phyloP scores from a whole-genome alignment of 2,888 invertebrate species.

The Scaptomyza cyrtandrae region DNA sequence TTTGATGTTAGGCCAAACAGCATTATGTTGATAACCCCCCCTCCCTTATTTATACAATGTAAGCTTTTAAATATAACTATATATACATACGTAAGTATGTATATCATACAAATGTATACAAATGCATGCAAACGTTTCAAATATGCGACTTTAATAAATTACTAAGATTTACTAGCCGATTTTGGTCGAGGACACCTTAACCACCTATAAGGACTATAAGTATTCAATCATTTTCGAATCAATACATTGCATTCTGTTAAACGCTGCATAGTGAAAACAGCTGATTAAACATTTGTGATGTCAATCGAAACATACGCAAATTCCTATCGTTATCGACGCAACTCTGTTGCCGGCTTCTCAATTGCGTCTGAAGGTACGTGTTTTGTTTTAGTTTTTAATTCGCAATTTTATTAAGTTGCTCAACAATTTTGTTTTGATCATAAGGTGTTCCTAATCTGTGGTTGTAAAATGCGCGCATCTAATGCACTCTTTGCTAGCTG shows the following conservation, averaged over 20 bases:
- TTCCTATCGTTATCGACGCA: slow-evolving; percentile 19
- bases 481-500: slow-evolving; percentile 21
- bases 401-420: background rate
- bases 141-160: slow-evolving; percentile 1
- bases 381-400: slow-evolving; percentile 5
- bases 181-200: background rate
- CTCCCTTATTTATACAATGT: slow-evolving; percentile 62
- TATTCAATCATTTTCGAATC: background rate
- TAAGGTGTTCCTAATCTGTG: slow-evolving; percentile 8
- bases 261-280: background rate
- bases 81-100: too few species aligned
- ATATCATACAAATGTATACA: slow-evolving; percentile 30
- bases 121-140: slow-evolving; percentile 50
- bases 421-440: background rate
- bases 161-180: background rate
- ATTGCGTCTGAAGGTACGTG: slow-evolving; percentile 15
- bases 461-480: slow-evolving; percentile 41
- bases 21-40: slow-evolving; percentile 51
- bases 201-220: too few species aligned
- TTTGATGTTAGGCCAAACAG: slow-evolving; percentile 48
- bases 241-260: background rate
- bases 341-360: slow-evolving; percentile 26
- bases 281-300: background rate
- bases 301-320: slow-evolving; percentile 2
- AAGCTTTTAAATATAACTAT: slow-evolving; percentile 62